Evolutionary conservation across 2,113 vertebrate species (phyloP), one percentile per base, ranked within the genome.

Genomic region (Laticauda laticaudata): DNA sequence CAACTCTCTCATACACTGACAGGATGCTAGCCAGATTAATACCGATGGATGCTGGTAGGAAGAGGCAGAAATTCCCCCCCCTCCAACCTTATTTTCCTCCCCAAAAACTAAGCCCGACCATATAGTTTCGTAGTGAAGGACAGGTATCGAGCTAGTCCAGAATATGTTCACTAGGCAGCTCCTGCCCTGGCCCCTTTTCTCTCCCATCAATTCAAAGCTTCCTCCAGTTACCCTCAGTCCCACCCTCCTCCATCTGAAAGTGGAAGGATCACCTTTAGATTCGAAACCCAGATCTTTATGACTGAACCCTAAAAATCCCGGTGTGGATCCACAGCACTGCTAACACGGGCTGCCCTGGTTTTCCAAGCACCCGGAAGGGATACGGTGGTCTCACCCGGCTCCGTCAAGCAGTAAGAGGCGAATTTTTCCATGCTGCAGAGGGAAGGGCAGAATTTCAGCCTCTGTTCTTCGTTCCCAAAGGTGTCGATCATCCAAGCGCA

Each of bases 401-500:
- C 99, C 9, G 99, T 99, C 93, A 99, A 98, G 97, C 99, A 99
- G 96, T 99, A 99, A 81, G 99, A 99, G 56, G 98, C 99, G 93
- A 99, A 98, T 92, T 97, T 99, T 51, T 99, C 98, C 99, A 99
- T 99, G 55, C 97, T 96, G 20, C 99, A 99, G 51, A 99, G 98
- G 0, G 98, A 96, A 0, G 99, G 99, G 95, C 99, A 99, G 95
- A 98, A 98, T 95, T 18, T 98, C 94, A 92, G 98, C 92, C 99
- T 98, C 97, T 99, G 99, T 55, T 99, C 98, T 9, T 98, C 95
- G 0, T 93, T 98, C 61, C 99, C 99, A 93, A 99, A 99, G 12
- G 97, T 98, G 96, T 99, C 99, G 0, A 99, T 99, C 98, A 99
- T 99, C 99, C 99, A 99, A 94, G 95, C 98, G 91, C 99, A 99